These are phyloP conservation scores for Platygyra sinensis DNA, from an alignment of 64 coral and sea anemone genomes.

Conservation along the genomic window DNA sequence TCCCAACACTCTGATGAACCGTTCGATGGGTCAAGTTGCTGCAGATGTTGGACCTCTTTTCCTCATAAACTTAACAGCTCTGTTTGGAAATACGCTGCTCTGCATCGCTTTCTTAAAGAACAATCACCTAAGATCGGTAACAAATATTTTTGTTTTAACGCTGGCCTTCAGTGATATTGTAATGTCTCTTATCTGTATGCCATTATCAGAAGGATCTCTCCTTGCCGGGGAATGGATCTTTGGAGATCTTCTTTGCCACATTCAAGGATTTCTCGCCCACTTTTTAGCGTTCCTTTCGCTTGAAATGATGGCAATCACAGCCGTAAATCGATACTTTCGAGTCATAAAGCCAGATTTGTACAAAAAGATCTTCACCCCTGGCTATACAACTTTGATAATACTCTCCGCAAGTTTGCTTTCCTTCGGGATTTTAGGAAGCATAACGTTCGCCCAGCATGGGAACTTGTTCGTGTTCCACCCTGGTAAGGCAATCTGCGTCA, in stretches of 20 bases:
- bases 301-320: conserved; percentile 83
- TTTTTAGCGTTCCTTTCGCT: conserved; percentile 85
- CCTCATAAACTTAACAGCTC: conserved; percentile 52
- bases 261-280: conserved; percentile 70
- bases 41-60: conserved; percentile 47
- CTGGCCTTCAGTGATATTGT: conserved; percentile 54
- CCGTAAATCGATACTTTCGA: conserved; percentile 77
- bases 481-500: conserved; percentile 81
- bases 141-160: conserved; percentile 67
- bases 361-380: conserved; percentile 64
- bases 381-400: conserved; percentile 60
- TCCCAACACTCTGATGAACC: not conserved
- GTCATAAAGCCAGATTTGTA: conserved; percentile 56
- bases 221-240: conserved; percentile 68
- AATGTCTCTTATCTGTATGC: conserved; percentile 69
- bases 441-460: conserved; percentile 21
- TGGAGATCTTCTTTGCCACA: conserved; percentile 37
- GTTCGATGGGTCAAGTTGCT: not conserved
- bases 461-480: conserved; percentile 72
- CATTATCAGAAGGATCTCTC: conserved; percentile 49
- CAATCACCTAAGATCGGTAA: conserved; percentile 47
- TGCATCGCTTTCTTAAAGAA: conserved; percentile 63
- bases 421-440: not conserved
- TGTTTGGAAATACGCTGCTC: conserved; percentile 69
- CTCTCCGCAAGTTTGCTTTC: conserved; percentile 39